Evolutionary conservation across 2,797 vertebrate genomes (phyloP).

Genomic region (Thunnus albacares): DNA sequence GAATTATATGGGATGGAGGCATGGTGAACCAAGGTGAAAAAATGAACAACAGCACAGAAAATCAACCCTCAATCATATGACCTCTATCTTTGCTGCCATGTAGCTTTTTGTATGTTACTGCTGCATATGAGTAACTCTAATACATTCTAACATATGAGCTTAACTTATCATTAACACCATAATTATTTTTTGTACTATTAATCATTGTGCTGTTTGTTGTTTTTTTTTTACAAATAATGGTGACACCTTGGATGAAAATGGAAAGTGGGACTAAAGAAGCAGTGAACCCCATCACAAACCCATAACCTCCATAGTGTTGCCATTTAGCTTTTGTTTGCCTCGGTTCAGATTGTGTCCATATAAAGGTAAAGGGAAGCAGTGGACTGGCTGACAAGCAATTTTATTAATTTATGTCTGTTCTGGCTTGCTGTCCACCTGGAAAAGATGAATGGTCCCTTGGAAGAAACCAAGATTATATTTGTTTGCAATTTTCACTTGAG

Average conservation of each 20-base stretch:
- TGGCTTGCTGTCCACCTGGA: not conserved
- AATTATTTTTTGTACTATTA: not conserved
- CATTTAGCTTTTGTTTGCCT: not conserved
- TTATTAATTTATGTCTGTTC: not conserved
- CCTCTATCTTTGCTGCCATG: not conserved
- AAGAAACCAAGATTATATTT: not conserved
- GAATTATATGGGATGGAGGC: constrained; percentile 27
- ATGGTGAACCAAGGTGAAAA: not conserved
- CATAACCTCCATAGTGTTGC: not conserved
- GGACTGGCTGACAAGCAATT: not conserved
- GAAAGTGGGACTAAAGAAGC: not conserved
- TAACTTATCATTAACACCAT: not conserved
- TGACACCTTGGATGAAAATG: too few species aligned
- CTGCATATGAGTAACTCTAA: not conserved
- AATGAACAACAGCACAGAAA: not conserved
- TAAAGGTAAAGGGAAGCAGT: not conserved
- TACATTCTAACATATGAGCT: not conserved
- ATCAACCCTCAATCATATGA: not conserved
- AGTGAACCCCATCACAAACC: not conserved
- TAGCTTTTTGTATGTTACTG: not conserved
- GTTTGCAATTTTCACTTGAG: not conserved
- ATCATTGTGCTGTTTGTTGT: not conserved
- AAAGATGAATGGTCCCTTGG: not conserved
- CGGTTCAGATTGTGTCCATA: not conserved
- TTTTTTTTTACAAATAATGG: too few species aligned